Base-by-base conservation (phyloP, 2,888 invertebrate species). In the Pristionchus fissidentatus region DNA sequence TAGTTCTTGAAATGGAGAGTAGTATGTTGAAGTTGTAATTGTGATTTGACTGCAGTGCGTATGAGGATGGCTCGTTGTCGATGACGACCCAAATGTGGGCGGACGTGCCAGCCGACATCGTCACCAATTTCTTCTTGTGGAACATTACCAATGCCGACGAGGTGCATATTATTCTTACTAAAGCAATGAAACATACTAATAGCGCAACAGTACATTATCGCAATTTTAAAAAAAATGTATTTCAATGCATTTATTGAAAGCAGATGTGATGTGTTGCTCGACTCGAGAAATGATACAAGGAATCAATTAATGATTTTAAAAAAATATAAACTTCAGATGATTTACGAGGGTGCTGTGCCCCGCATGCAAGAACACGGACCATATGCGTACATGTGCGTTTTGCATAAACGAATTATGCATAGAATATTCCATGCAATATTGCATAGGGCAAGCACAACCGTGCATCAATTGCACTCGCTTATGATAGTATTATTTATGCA, bases 111-210 rank as follows among this genome's bases (percentile, higher is more conserved):
- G 57, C 79, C 4, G 79, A 79, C 41, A 79, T 79, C 38, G 26
- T 43, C 32, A 57, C 55, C 57, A 57, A 79, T 29, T 79, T 79
- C 79, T 79, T 57, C 32, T n/a, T 79, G 15, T 79, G 38, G 41
- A 79, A 79, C 32, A n/a, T 79, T 0, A 79, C 79, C 19, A 79
- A 79, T 79, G 55, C 79, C 3, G 49, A 79, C 38, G 79, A 79
- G 22, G 79, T 79, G n/a, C 43, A n/a, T n/a, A n/a, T n/a, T n/a
- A n/a, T n/a, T n/a, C n/a, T n/a, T n/a, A n/a, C n/a, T n/a, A n/a
- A n/a, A n/a, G n/a, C n/a, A n/a, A n/a, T n/a, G n/a, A n/a, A n/a
- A n/a, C n/a, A n/a, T n/a, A n/a, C n/a, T n/a, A n/a, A n/a, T n/a
- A n/a, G n/a, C n/a, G n/a, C n/a, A n/a, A n/a, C n/a, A n/a, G n/a